Conservation (phyloP, 2,797 vertebrate genomes). For the Petrocephalus sullivani region DNA sequence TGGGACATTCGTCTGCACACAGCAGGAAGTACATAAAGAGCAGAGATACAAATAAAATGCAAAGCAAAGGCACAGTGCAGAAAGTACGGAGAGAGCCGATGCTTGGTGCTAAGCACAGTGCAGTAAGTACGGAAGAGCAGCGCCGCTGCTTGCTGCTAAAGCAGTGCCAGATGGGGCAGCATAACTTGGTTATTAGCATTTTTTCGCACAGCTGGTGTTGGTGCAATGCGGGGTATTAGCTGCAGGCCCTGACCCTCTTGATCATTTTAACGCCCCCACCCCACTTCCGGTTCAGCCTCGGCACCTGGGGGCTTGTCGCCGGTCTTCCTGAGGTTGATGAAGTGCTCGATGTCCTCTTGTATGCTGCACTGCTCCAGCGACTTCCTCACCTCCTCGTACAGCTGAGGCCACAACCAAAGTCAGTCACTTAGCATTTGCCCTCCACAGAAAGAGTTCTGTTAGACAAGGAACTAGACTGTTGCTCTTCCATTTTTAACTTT, state of each 20-base stretch:
- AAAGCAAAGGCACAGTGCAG: not conserved
- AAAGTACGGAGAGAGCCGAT: not conserved
- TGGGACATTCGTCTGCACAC: not conserved
- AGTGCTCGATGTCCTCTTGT: conserved; percentile 82
- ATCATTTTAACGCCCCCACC: not conserved
- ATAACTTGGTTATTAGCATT: not conserved
- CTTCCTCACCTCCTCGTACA: conserved; percentile 86
- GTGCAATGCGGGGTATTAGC: not conserved
- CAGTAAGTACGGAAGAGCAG: not conserved
- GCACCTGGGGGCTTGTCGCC: conserved; percentile 80
- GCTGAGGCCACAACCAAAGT: conserved; percentile 50
- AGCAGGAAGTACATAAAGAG: not conserved
- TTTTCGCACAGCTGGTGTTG: not conserved
- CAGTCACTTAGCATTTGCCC: not conserved
- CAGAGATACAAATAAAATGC: not conserved
- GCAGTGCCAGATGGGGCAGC: not conserved
- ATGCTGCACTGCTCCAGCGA: conserved; percentile 83
- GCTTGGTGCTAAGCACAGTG: not conserved
- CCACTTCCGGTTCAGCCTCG: not conserved
- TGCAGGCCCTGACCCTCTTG: not conserved
- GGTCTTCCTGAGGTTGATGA: conserved; percentile 76
- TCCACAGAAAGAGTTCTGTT: not conserved
- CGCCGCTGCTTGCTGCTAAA: not conserved
- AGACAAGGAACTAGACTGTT: not conserved
- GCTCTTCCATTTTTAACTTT: not conserved